Base-by-base conservation (phyloP, 2,888 invertebrate species). In the Lithophane leautieri region DNA sequence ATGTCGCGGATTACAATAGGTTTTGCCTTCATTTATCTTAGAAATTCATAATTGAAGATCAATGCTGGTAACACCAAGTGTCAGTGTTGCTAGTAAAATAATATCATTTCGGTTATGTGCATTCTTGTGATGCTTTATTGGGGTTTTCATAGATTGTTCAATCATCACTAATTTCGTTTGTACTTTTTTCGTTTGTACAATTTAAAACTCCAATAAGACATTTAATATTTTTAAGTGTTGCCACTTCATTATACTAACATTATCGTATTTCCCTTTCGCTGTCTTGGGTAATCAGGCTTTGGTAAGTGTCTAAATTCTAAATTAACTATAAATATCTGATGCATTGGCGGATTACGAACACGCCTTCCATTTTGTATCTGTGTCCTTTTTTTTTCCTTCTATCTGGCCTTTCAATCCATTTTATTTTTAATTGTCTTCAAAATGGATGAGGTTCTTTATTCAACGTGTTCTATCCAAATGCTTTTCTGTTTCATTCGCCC, bases 281-380 rank as follows among this genome's bases (percentile, higher is more conserved):
- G 80, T 88, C 94, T 88, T 88, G 93, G 95, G 91, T 90, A 88
- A 90, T 83, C 93, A 96, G 96, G 96, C 96, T 86, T 94, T 96
- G 96, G 96, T 96, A 95, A 96, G 96, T 96, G 74, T 88, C 90
- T 68, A 92, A 91, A 91, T 91, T 90, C 90, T 77, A 90, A 91
- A 91, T 90, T 89, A 73, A 76, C 40, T 78, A 67, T 52, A n/a
- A 72, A n/a, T 65, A 62, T 58, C 42, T 50, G 60, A 70, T n/a
- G 72, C 75, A 65, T 56, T 81, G 84, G 84, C 70, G 82, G 73
- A 84, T 84, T 84, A 70, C 56, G n/a, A 68, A 52, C 42, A 65
- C 28, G 11, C 47, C 22, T 68, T 42, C 42, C 34, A 16, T 65
- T 34, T 63, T 14, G 11, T 50, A 7, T 12, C 4, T 62, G 50